phyloP scores from a whole-genome alignment of 2,113 vertebrate species.

The Hippocampus mohnikei region DNA sequence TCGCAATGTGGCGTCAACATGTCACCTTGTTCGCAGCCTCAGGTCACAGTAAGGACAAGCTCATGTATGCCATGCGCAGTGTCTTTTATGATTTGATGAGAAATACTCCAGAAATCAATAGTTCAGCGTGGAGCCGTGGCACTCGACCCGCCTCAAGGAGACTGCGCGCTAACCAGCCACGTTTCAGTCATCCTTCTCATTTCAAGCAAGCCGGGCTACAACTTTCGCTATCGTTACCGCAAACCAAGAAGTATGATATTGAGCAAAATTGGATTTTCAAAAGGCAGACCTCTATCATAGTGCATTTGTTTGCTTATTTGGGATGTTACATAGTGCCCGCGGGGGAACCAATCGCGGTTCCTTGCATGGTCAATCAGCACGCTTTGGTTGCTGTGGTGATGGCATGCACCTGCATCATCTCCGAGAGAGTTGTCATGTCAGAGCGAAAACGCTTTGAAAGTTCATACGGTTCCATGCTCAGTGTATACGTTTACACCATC shows the following conservation, averaged over 20 bases:
- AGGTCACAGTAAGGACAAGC: constrained; percentile 48
- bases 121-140: constrained; percentile 6
- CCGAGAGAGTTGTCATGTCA: background rate
- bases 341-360: constrained; percentile 7
- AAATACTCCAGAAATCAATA: constrained; percentile 58
- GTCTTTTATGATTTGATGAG: constrained; percentile 57
- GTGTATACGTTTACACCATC: background rate
- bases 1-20: constrained; percentile 15
- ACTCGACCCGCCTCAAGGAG: constrained; percentile 15
- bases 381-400: constrained; percentile 1
- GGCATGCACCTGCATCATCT: background rate
- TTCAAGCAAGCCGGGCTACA: constrained; percentile 6
- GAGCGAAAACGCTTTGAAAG: background rate
- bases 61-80: constrained; percentile 38
- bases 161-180: constrained; percentile 22
- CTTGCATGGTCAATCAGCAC: constrained; percentile 14
- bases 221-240: constrained; percentile 17
- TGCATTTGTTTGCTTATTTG: constrained; percentile 15
- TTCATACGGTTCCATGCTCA: background rate
- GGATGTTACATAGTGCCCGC: constrained; percentile 7
- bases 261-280: constrained; percentile 9
- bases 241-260: constrained; percentile 44
- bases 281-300: background rate
- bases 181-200: constrained; percentile 21
- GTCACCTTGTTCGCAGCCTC: constrained; percentile 33